phyloP scores from a whole-genome alignment of 2,888 invertebrate genomes.

The Kuschelorhynchus macadamiae region DNA sequence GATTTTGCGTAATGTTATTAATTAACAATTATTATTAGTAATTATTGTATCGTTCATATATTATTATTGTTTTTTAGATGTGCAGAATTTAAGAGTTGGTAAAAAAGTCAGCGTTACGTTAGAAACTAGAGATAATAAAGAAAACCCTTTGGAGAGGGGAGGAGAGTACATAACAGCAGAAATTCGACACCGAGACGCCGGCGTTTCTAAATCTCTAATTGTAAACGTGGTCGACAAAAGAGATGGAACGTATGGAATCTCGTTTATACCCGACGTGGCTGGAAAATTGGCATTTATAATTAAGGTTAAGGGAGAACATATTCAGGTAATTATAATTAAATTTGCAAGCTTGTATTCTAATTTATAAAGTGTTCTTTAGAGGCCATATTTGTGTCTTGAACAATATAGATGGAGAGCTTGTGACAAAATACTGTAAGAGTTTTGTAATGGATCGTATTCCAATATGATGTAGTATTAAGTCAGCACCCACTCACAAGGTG shows the following conservation, averaged over 20 bases:
- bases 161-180: slow-evolving; percentile 75
- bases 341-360: neutral
- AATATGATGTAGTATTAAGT: too few relatives aligned
- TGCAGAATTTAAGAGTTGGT: slow-evolving; percentile 76
- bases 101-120: slow-evolving; percentile 74
- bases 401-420: too few relatives aligned
- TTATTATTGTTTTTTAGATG: slow-evolving; percentile 64
- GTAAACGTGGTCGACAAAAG: slow-evolving; percentile 74
- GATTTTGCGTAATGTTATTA: too few relatives aligned
- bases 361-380: too few relatives aligned
- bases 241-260: slow-evolving; percentile 77
- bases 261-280: slow-evolving; percentile 75
- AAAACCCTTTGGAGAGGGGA: slow-evolving; percentile 77
- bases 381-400: too few relatives aligned
- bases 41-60: too few relatives aligned
- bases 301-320: slow-evolving; percentile 75
- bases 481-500: too few relatives aligned
- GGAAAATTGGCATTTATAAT: slow-evolving; percentile 76
- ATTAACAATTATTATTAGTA: too few relatives aligned
- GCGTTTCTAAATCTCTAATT: slow-evolving; percentile 63
- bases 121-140: slow-evolving; percentile 75
- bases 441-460: too few relatives aligned
- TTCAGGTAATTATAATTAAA: slow-evolving; percentile 71
- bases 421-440: too few relatives aligned
- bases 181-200: slow-evolving; percentile 72